These are phyloP conservation scores for Lepidostoma basale DNA, from an alignment of 1,140 invertebrate species.

Conservation along the genomic window DNA sequence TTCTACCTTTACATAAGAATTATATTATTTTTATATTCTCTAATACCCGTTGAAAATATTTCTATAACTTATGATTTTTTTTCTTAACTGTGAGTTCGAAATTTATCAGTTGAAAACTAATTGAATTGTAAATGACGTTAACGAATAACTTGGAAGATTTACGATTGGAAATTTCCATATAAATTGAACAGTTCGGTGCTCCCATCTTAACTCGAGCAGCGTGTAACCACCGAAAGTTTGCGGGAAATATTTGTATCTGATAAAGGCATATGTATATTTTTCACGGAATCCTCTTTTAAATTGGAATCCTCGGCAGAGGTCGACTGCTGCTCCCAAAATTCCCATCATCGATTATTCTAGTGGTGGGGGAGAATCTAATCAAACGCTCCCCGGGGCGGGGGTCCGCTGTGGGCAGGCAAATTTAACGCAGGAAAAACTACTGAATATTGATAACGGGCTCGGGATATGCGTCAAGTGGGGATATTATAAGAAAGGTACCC, in stretches of 20 bases:
- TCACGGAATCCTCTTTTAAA: not conserved
- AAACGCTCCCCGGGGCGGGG: not conserved
- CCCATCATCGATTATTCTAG: conserved; percentile 15
- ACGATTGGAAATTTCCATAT: conserved; percentile 10
- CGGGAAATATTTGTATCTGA: conserved; percentile 12
- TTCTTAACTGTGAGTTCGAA: too few relatives aligned
- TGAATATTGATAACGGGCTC: conserved; percentile 11
- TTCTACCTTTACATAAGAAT: too few relatives aligned
- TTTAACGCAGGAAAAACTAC: not conserved
- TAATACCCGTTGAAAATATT: too few relatives aligned
- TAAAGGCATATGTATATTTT: conserved; percentile 11
- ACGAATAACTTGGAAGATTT: conserved; percentile 13
- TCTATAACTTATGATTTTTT: too few relatives aligned
- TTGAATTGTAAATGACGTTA: conserved; percentile 9
- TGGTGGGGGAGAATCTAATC: conserved; percentile 9
- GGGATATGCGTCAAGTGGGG: not conserved
- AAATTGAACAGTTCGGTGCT: conserved; percentile 8
- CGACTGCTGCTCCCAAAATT: not conserved
- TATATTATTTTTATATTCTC: too few relatives aligned
- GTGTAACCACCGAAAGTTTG: conserved; percentile 3
- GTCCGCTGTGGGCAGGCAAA: not conserved
- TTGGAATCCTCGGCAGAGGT: not conserved
- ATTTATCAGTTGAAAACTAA: not conserved
- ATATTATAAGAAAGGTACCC: too few relatives aligned
- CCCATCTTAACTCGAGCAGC: not conserved